Evolutionary conservation across 2,797 vertebrate genomes (phyloP).

Genomic region (Brachymystax lenok): DNA sequence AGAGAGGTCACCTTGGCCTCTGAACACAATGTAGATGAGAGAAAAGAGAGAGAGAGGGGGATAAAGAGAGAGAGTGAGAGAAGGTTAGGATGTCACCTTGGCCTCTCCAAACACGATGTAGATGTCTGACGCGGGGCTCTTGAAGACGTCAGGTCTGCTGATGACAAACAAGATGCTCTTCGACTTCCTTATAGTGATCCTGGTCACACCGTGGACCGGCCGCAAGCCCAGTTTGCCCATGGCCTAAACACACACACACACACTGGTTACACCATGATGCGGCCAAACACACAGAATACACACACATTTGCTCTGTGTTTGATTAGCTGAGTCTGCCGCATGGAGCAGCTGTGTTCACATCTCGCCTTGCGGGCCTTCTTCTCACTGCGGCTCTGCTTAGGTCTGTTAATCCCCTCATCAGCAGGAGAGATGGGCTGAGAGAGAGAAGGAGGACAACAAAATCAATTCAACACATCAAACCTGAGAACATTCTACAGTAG

Average conservation of each 20-base stretch:
- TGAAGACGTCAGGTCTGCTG: conserved; percentile 95
- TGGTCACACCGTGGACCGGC: conserved; percentile 93
- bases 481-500: neutral
- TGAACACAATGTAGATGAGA: neutral
- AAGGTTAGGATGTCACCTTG: conserved; percentile 73
- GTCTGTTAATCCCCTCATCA: conserved; percentile 86
- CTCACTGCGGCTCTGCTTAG: conserved; percentile 96
- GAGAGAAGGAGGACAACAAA: neutral
- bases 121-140: conserved; percentile 95
- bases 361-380: conserved; percentile 97
- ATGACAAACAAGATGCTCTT: conserved; percentile 99
- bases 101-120: conserved; percentile 98
- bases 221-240: conserved; percentile 97
- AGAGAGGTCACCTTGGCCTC: neutral
- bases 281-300: neutral
- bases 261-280: neutral
- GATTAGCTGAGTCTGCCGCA: neutral
- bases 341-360: conserved; percentile 1
- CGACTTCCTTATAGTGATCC: conserved; percentile 97
- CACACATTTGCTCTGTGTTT: neutral
- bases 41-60: neutral
- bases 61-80: neutral
- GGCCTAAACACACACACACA: conserved; percentile 73
- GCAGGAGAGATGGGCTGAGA: conserved; percentile 77
- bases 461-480: neutral